A percentile compares a stretch with the other conserved stretches of the same genome.
Conservation (phyloP, 2,888 invertebrate species). For the Camponotus fellah region DNA sequence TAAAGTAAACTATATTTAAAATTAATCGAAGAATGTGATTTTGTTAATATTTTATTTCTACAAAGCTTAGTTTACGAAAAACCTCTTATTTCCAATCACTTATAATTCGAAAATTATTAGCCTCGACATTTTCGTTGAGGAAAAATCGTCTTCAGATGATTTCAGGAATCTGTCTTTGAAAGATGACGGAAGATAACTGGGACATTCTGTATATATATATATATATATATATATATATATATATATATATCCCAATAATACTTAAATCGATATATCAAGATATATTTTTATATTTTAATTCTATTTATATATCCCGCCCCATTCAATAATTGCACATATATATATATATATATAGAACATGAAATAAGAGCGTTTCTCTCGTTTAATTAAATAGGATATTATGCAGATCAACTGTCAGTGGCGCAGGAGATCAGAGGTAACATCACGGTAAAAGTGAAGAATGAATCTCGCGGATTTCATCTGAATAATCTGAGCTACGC, state of each 20-base stretch:
- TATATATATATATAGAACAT: not conserved
- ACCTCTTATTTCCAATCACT: no score
- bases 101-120: no score
- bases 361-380: slow-evolving; percentile 12
- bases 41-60: no score
- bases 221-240: not conserved
- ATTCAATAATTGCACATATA: not conserved
- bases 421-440: slow-evolving; percentile 93
- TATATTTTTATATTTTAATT: not conserved
- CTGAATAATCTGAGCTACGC: slow-evolving; percentile 96
- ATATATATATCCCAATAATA: not conserved
- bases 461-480: slow-evolving; percentile 94
- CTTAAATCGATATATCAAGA: not conserved
- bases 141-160: no score
- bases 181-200: no score
- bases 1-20: no score
- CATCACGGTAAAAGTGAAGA: slow-evolving; percentile 92
- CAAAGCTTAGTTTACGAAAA: no score
- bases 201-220: no score
- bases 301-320: not conserved
- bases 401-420: slow-evolving; percentile 93
- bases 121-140: no score
- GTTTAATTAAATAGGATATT: slow-evolving; percentile 89
- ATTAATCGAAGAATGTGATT: no score
- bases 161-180: no score